phyloP scores from a whole-genome alignment of 2,797 vertebrate genomes.

The Lithobates sylvaticus region DNA sequence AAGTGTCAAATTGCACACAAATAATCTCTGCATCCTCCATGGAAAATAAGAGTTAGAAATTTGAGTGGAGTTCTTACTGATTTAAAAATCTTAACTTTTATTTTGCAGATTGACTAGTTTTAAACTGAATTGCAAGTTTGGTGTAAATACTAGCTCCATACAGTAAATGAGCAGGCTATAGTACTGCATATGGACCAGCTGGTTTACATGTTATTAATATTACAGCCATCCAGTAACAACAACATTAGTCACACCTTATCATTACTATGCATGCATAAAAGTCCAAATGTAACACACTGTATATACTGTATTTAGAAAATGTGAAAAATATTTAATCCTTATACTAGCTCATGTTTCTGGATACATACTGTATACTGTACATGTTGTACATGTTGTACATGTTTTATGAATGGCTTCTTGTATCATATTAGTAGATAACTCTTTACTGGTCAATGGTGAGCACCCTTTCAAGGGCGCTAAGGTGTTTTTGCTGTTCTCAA shows the following conservation, averaged over 20 bases:
- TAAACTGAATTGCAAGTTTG: background rate
- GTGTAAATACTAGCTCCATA: background rate
- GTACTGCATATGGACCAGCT: background rate
- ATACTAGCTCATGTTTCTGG: background rate
- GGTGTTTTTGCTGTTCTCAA: background rate
- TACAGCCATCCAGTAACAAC: background rate
- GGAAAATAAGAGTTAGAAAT: too few species aligned
- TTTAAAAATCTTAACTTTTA: too few species aligned
- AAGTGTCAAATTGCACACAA: too few species aligned
- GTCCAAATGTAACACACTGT: background rate
- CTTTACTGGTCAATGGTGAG: background rate
- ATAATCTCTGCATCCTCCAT: too few species aligned
- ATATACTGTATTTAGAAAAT: background rate
- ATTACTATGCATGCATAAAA: background rate
- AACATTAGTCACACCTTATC: background rate
- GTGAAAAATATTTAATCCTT: background rate
- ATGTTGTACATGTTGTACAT: too few species aligned
- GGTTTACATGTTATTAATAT: background rate
- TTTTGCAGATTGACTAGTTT: background rate
- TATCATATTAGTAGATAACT: background rate
- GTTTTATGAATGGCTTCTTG: background rate
- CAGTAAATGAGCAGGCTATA: background rate
- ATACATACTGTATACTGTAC: too few species aligned
- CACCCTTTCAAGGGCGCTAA: background rate
- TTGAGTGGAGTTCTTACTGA: too few species aligned